Base-by-base conservation (phyloP, 2,888 invertebrate species). In the Pachydiplax longipennis region DNA sequence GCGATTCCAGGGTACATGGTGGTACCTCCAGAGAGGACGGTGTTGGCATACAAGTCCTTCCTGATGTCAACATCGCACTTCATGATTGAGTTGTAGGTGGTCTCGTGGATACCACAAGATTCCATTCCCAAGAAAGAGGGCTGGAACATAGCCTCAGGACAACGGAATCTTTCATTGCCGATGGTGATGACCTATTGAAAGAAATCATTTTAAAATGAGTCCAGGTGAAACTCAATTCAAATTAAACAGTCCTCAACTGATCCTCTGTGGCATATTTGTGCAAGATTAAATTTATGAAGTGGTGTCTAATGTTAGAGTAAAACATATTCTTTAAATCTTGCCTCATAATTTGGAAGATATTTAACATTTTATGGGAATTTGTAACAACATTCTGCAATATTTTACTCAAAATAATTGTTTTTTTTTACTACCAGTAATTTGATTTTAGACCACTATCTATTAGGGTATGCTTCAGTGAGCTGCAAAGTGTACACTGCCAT, bases 1-100 rank as follows among this genome's bases (percentile, higher is more conserved):
- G 98, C 99, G 94, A 99, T 98, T 95, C 99, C 97, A 92, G 98
- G 98, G 95, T 97, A 99, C 98, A 99, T 99, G 94, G 98, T 98
- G 95, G 98, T 98, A 93, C 98, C 98, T 92, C 98, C 98, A 92
- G 98, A 98, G 93, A 98, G 95, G 92, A 98, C 98, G 92, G 97
- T 97, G 96, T 98, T 98, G 94, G 98, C 98, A 94, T 98, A 98
- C 95, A 98, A 95, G 95, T 98, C 98, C 95, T 98, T 97, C 94
- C 98, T 96, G 95, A 98, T 98, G 94, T 98, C 98, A 92, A 98
- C 97, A 94, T 98, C 98, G 95, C 98, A 98, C 96, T 98, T 98
- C 98, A 98, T 98, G 96, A 98, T 98, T 92, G 97, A 97, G 95
- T 97, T 98, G 96, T 98, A 98, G 92, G 97, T 97, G 93, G 97